Evolutionary conservation across 2,797 vertebrate genomes (phyloP), one percentile per base, ranked within the genome.

Genomic region (Paguma larvata): DNA sequence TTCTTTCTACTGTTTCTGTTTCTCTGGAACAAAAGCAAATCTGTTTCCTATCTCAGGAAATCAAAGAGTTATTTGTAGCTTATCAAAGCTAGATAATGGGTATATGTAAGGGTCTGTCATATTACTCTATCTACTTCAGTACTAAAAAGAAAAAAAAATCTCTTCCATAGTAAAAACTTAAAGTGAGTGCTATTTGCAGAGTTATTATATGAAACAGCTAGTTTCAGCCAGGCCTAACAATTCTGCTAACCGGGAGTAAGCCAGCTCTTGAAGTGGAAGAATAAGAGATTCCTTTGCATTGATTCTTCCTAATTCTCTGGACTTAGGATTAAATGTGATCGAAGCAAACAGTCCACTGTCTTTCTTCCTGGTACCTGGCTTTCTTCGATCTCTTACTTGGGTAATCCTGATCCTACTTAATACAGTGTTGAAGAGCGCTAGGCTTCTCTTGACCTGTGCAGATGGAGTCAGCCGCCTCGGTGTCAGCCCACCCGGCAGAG

Each of bases 21-120:
- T 94, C 83, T 92, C 80, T 53, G 48, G 92, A 73, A 91, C 80
- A 62, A 70, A 97, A 94, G 65, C 44, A 48, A 91, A 89, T 79
- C 9, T 12, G 6, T 32, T 89, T 85, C 91, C 78, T 85, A 8
- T 89, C 68, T 73, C 77, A 67, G 72, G 70, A 94, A 87, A 63
- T 87, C 25, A 46, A 32, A 63, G 65, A 72, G 62, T 62, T 85
- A 38, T 32, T 73, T 65, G 46, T 93, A 93, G 44, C 48, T 91
- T 73, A 53, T 89, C 62, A 38, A 67, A 63, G 89, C 12, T 62
- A 34, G 51, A 2, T 63, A 48, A 51, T 51, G 30, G 68, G 19
- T 30, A 16, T 70, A 27, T 56, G 19, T 38, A 38, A 87, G 34
- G 25, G 19, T 68, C 34, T n/a, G 11, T 93, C 73, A 9, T 88